phyloP scores from a whole-genome alignment of 2,113 vertebrate genomes.

The Odocoileus virginianus region DNA sequence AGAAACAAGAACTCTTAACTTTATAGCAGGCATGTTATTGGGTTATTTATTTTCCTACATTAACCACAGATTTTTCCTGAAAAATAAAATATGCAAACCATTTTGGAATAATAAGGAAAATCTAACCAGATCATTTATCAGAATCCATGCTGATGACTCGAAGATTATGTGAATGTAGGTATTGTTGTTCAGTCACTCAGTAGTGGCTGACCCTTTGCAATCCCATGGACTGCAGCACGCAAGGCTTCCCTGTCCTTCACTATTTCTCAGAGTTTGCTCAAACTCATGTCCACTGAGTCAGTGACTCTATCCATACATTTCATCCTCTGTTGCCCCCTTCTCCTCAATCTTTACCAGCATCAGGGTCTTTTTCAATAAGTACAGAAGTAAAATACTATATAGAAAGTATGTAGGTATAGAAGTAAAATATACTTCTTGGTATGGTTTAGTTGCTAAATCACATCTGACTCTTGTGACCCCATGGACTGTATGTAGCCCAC shows the following conservation, averaged over 20 bases:
- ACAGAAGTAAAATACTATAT: neutral
- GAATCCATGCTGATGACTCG: neutral
- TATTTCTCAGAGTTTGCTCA: neutral
- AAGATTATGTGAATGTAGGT: neutral
- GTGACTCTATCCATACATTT: neutral
- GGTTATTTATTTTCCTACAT: neutral
- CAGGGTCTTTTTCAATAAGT: neutral
- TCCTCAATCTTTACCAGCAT: neutral
- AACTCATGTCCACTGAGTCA: neutral
- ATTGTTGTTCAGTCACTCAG: neutral
- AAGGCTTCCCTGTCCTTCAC: neutral
- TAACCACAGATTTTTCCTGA: neutral
- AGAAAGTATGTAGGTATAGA: neutral
- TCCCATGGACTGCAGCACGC: neutral
- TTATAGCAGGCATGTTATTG: neutral
- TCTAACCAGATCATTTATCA: neutral
- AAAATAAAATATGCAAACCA: neutral
- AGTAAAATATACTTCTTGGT: neutral
- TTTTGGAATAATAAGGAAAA: neutral
- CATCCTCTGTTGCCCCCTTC: neutral
- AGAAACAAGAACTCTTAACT: neutral
- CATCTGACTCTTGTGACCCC: accelerated
- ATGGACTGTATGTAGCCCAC: neutral
- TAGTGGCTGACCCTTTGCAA: neutral
- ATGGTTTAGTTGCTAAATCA: neutral